These are phyloP conservation scores for Drosophila leonis DNA, from an alignment of 2,888 invertebrate species.

Conservation along the genomic window DNA sequence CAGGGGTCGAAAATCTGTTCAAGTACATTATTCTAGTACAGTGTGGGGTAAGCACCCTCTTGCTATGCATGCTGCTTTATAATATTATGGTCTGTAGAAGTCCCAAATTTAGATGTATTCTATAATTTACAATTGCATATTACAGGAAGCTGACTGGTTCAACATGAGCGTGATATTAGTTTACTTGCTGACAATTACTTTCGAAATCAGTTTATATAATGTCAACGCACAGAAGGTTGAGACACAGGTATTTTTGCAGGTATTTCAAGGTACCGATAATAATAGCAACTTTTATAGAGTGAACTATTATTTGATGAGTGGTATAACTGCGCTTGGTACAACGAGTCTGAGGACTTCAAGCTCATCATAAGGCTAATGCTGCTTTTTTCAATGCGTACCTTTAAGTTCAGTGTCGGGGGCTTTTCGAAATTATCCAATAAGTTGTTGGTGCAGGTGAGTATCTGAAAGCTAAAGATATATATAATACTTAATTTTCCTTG, in stretches of 20 bases:
- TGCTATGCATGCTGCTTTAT: slow-evolving; percentile 77
- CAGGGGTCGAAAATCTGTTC: slow-evolving; percentile 62
- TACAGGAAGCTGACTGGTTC: slow-evolving; percentile 63
- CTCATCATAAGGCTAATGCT: slow-evolving; percentile 77
- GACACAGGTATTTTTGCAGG: slow-evolving; percentile 45
- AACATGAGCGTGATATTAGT: slow-evolving; percentile 70
- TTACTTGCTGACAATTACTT: slow-evolving; percentile 59
- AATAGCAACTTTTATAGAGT: slow-evolving; percentile 52
- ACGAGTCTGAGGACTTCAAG: slow-evolving; percentile 74
- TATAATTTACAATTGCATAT: too few relatives aligned
- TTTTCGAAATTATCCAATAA: slow-evolving; percentile 76
- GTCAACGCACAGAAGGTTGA: slow-evolving; percentile 67
- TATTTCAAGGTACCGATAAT: neutral
- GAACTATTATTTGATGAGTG: slow-evolving; percentile 68
- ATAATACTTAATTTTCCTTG: neutral
- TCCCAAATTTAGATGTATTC: rapidly evolving
- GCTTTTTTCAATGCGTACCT: slow-evolving; percentile 61
- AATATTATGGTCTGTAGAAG: slow-evolving; percentile 61
- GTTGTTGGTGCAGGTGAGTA: slow-evolving; percentile 71
- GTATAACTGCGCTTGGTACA: slow-evolving; percentile 80
- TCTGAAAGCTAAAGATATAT: neutral
- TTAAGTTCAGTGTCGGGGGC: slow-evolving; percentile 72
- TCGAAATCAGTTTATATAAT: slow-evolving; percentile 70
- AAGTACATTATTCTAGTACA: slow-evolving; percentile 73
- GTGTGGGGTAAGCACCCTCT: slow-evolving; percentile 65